Percentiles rank a stretch among this genome's conserved stretches.
phyloP scores from a whole-genome alignment of 2,888 invertebrate genomes.

The Lordiphosa andalusiaca region DNA sequence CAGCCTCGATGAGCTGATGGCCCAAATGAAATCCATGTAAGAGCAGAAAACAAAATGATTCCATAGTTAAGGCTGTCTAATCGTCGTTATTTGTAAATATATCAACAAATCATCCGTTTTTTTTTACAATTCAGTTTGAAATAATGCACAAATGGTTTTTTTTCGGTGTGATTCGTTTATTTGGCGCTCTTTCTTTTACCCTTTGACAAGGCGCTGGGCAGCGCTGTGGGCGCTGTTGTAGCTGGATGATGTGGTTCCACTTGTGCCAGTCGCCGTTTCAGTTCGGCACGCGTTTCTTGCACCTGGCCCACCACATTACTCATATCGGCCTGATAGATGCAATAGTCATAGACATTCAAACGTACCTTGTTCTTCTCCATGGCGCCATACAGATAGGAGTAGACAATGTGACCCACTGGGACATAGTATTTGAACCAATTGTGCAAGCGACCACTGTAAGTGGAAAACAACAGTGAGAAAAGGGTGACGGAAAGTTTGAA shows the following conservation, averaged over 20 bases:
- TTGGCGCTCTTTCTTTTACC: too few relatives aligned
- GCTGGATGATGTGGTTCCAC: neutral
- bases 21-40: slow-evolving; percentile 93
- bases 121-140: too few relatives aligned
- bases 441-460: slow-evolving; percentile 83
- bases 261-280: slow-evolving; percentile 26
- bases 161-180: too few relatives aligned
- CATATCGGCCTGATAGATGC: slow-evolving; percentile 87
- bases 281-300: slow-evolving; percentile 46
- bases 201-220: too few relatives aligned
- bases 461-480: slow-evolving; percentile 1
- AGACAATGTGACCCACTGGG: slow-evolving; percentile 81
- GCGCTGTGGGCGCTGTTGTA: too few relatives aligned
- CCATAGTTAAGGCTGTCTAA: too few relatives aligned
- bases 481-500: too few relatives aligned
- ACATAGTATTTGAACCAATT: slow-evolving; percentile 87
- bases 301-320: slow-evolving; percentile 83
- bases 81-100: too few relatives aligned
- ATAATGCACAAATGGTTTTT: too few relatives aligned
- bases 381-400: slow-evolving; percentile 85
- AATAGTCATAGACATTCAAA: slow-evolving; percentile 86
- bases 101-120: too few relatives aligned
- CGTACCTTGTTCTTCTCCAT: slow-evolving; percentile 84
- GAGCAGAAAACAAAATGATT: slow-evolving; percentile 15
- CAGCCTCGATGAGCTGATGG: slow-evolving; percentile 92